Percentiles rank a stretch among this genome's conserved stretches.
Evolutionary conservation across 2,797 vertebrate species (phyloP).

Genomic region (Propithecus perrieri): DNA sequence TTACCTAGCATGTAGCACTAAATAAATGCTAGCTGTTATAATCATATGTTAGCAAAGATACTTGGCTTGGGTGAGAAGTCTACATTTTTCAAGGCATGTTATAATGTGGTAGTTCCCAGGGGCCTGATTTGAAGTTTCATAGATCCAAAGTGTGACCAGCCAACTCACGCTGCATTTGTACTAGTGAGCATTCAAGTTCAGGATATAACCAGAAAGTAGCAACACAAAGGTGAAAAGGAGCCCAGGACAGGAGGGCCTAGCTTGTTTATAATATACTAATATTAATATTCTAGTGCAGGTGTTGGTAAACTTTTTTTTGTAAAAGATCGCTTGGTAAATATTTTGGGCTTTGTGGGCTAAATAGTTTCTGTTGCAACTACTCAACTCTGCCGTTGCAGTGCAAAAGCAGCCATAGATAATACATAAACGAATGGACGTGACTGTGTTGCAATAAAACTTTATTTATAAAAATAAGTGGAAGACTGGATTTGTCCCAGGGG

Average conservation of each 20-base stretch:
- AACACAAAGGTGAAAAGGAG: not conserved
- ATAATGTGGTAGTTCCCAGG: not conserved
- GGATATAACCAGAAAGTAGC: not conserved
- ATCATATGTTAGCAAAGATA: not conserved
- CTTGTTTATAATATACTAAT: not conserved
- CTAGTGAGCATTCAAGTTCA: not conserved
- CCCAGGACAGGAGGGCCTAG: not conserved
- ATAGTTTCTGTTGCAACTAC: not conserved
- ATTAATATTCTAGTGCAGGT: not conserved
- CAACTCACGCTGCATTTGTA: not conserved
- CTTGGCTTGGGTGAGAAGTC: not conserved
- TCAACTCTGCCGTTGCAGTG: not conserved
- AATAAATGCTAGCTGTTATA: not conserved
- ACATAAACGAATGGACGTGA: not conserved
- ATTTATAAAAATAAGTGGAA: not conserved
- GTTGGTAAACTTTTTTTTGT: not conserved
- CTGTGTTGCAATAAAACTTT: not conserved
- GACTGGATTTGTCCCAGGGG: not conserved
- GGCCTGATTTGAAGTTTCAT: not conserved
- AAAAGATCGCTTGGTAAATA: not conserved
- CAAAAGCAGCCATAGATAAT: not conserved
- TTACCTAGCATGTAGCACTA: not conserved
- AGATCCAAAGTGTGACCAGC: not conserved
- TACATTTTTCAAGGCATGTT: constrained; percentile 18
- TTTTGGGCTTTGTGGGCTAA: not conserved